phyloP scores from a whole-genome alignment of 2,888 invertebrate genomes.

The Hemicrepidius hirtus region DNA sequence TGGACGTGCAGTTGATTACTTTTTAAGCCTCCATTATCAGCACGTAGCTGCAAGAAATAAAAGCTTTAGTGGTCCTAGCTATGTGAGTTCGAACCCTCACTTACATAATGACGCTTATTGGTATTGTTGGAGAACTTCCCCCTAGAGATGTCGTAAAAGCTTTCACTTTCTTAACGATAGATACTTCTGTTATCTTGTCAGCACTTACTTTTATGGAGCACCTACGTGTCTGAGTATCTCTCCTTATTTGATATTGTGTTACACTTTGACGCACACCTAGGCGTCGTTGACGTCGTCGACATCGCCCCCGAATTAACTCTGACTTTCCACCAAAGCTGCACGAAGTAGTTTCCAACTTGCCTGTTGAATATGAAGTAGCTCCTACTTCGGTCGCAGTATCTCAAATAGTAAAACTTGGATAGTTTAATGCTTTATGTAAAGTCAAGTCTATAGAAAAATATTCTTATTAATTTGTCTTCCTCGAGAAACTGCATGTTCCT shows the following conservation, averaged over 20 bases:
- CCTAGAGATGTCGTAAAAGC: slow-evolving; percentile 59
- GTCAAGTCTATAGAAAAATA: background rate
- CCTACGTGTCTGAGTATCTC: slow-evolving; percentile 52
- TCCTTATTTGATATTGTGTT: slow-evolving; percentile 38
- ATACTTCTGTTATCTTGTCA: slow-evolving; percentile 61
- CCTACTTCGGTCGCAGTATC: slow-evolving; percentile 4
- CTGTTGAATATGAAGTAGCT: slow-evolving; percentile 30
- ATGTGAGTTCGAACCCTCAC: slow-evolving; percentile 60
- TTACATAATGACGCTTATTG: slow-evolving; percentile 64
- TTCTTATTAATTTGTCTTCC: slow-evolving; percentile 1
- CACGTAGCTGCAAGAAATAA: slow-evolving; percentile 58
- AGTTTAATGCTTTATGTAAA: slow-evolving; percentile 16
- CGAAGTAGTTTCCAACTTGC: slow-evolving; percentile 26
- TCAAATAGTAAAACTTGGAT: slow-evolving; percentile 7
- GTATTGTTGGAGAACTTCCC: slow-evolving; percentile 59
- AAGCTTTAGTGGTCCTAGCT: slow-evolving; percentile 60
- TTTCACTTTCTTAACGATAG: slow-evolving; percentile 61
- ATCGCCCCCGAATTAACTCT: slow-evolving; percentile 27
- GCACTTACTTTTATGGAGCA: slow-evolving; percentile 61
- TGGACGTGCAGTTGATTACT: slow-evolving; percentile 63
- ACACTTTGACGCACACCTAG: slow-evolving; percentile 27
- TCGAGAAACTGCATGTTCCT: background rate
- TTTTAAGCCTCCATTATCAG: slow-evolving; percentile 53
- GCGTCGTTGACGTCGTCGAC: background rate
- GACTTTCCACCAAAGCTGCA: slow-evolving; percentile 18